These are phyloP conservation scores for Heteropelma amictum DNA, from an alignment of 2,888 invertebrate genomes.

Conservation along the genomic window DNA sequence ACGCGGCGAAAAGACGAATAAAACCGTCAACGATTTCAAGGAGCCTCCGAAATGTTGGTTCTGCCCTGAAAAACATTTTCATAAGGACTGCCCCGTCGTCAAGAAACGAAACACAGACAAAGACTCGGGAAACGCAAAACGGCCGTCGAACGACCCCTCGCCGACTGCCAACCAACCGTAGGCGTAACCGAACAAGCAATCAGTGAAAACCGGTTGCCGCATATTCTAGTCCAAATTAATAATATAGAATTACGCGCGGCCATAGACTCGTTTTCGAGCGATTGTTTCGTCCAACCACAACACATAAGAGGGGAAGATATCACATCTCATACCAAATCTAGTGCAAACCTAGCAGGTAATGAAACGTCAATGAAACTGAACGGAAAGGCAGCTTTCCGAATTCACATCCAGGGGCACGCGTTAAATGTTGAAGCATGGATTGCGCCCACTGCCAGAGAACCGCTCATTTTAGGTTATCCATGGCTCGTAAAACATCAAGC, in stretches of 20 bases:
- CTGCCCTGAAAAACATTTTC: constrained; percentile 17
- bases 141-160: neutral
- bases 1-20: neutral
- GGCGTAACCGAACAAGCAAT: neutral
- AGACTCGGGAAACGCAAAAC: constrained; percentile 8
- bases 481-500: neutral
- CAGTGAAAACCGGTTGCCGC: neutral
- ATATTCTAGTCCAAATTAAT: neutral
- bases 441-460: neutral
- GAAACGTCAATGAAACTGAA: neutral
- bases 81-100: constrained; percentile 3
- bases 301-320: neutral
- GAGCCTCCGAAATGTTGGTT: constrained; percentile 4
- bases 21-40: neutral
- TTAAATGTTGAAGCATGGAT: constrained; percentile 20
- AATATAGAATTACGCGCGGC: neutral
- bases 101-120: neutral
- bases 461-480: constrained; percentile 1
- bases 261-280: neutral
- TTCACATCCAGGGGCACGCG: neutral
- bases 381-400: neutral
- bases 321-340: neutral
- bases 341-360: neutral
- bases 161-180: constrained; percentile 10
- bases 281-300: constrained; percentile 11